Base-by-base conservation (phyloP, 1,140 invertebrate species). In the Phenacoccus solenopsis region DNA sequence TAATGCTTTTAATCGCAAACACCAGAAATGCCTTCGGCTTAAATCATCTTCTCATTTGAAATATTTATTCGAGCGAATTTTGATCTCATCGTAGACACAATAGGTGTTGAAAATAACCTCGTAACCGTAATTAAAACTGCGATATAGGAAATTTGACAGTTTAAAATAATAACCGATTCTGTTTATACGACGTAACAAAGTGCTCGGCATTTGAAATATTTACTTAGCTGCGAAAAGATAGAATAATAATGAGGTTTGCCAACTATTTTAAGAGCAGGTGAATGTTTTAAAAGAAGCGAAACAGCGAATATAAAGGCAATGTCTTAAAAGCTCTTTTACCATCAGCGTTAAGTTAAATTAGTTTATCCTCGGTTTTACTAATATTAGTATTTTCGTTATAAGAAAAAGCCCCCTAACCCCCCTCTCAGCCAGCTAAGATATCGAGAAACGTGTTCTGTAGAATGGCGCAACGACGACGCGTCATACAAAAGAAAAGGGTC, bases 291-390 rank as follows among this genome's bases (percentile, higher is more conserved):
- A 9, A 49, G 38, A 49, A n/a, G n/a, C n/a, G n/a, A n/a, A n/a
- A n/a, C n/a, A n/a, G n/a, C 38, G 38, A 49, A n/a, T 49, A 49
- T 49, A 49, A 49, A 49, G 38, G 38, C 13, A 49, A 49, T 49
- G 38, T 49, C 38, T 49, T 49, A 49, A 49, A 49, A 49, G 38
- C 38, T 49, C 38, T 49, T 49, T 49, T 49, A 49, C 38, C n/a
- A 49, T 16, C 38, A n/a, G 38, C 38, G 38, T 49, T 49, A 49
- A 49, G 38, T 49, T 49, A 49, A 49, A 49, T 49, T 49, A 49
- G 38, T 49, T 49, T 49, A 49, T 49, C 38, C 38, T 49, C 38
- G 38, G 38, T 49, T 49, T 49, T 49, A 49, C 38, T 49, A 49
- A 49, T 49, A 49, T 49, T 49, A 49, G 38, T 49, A 49, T 49